Base-by-base conservation (phyloP, 2,797 vertebrate species). In the Oreochromis grahami region DNA sequence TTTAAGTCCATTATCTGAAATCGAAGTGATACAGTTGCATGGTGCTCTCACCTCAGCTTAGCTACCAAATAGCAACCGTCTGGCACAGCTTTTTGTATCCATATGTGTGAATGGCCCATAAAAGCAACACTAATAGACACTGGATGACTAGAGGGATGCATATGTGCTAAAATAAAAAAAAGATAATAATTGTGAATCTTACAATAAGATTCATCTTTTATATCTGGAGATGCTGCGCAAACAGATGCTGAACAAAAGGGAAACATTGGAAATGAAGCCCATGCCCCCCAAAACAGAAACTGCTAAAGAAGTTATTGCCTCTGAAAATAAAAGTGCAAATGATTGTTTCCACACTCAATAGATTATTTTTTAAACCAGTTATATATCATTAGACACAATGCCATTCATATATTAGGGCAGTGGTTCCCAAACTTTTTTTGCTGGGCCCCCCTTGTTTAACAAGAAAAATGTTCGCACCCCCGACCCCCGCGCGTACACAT, bases 181-280 rank as follows among this genome's bases (percentile, higher is more conserved):
- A 7, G 34, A 65, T 21, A 38, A 50, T 58, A 19, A 63, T 14
- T 45, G 76, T 87, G 85, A 88, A 90, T 89, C 76, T 11, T 45
- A 80, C 1, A 32, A 77, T 38, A 51, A 80, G 80, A 86, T 89
- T 83, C 53, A 81, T 8, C 45, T 84, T 77, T 81, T 77, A 77
- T 72, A 77, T 21, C 43, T 29, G 60, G 11, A 84, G 76, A 70
- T 48, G 77, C 81, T 76, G 77, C 2, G 74, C 70, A 51, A 84
- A 81, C 7, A 53, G 2, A 56, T 77, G 65, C 41, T 45, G 65
- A 70, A 45, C 38, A 70, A 17, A 70, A 26, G 14, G 65, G 19
- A 36, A 36, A 86, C 86, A 77, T 78, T 24, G 43, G 26, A 85
- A 83, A 84, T 81, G 90, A 89, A 90, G 83, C 82, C 86, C 81